Evolutionary conservation across 2,888 invertebrate species (phyloP).

Genomic region (Cantharis lateralis): DNA sequence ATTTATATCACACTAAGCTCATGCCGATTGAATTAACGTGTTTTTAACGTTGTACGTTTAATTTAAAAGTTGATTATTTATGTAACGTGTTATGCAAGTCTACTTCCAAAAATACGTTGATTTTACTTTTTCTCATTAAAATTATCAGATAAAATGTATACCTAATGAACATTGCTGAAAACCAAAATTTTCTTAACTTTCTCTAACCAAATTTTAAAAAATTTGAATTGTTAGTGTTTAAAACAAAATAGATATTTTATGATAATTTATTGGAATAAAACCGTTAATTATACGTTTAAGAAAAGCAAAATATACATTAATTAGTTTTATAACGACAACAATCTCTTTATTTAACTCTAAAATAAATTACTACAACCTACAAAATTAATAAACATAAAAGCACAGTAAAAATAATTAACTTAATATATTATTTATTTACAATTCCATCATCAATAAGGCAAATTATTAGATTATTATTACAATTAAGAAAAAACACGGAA

Average conservation of each 20-base stretch:
- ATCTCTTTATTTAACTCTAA: neutral
- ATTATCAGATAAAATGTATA: too few species aligned
- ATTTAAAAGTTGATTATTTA: too few species aligned
- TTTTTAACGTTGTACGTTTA: too few species aligned
- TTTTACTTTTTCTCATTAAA: too few species aligned
- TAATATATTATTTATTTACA: neutral
- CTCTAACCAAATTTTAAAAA: neutral
- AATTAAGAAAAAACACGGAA: slow-evolving; percentile 33
- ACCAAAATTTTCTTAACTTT: too few species aligned
- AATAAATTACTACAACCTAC: neutral
- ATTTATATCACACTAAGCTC: too few species aligned
- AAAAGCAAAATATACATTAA: neutral
- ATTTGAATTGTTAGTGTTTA: neutral
- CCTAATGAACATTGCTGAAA: too few species aligned
- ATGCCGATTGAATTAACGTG: too few species aligned
- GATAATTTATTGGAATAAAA: neutral
- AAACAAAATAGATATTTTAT: neutral
- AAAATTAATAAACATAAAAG: neutral
- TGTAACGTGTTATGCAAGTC: too few species aligned
- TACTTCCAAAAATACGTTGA: too few species aligned
- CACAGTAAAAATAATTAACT: neutral
- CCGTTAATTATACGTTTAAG: neutral
- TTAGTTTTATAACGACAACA: neutral
- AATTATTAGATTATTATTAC: neutral
- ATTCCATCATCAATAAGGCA: neutral